Evolutionary conservation across 2,113 vertebrate genomes (phyloP), one percentile per base, ranked within the genome.

Genomic region (Myrmecobius fasciatus): DNA sequence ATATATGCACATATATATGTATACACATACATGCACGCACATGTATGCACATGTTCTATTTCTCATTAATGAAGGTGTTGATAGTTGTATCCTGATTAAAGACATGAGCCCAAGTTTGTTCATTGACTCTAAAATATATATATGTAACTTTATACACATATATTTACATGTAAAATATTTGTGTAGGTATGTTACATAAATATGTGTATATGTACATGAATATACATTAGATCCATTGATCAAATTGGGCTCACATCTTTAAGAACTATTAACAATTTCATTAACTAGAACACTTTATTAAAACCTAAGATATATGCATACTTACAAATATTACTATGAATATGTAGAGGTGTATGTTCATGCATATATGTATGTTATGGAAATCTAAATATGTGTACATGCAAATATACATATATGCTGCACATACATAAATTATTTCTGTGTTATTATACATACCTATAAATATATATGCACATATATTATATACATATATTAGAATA

Each of bases 111-210:
- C 7, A 94, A 51, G 95, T 60, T 36, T 88, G 2, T 46, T 3
- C n/a, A 43, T 75, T 91, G 28, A 93, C 67, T 89, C 10, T 91
- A 60, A 7, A 1, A 26, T 89, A 9, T 48, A 60, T 93, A 75
- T 94, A 53, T 56, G 20, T 91, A 92, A 47, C 46, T 95, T 94
- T 28, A 12, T 75, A n/a, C 4, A n/a, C 10, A 75, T 75, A n/a
- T n/a, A 36, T 20, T n/a, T 3, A 75, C 36, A 75, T 75, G 31
- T 36, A 36, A 67, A 8, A 20, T 91, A 2, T 91, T 90, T 95
- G 20, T 60, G 9, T 31, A 56, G 26, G 54, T 56, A 56, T 56
- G 25, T 93, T 28, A 43, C 22, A 49, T 75, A 11, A 90, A 0
- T 91, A 60, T 53, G 83, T 83, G 60, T 89, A 28, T 92, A 17